Evolutionary conservation across 2,113 vertebrate genomes (phyloP).

Genomic region (Malurus alboscapulatus): DNA sequence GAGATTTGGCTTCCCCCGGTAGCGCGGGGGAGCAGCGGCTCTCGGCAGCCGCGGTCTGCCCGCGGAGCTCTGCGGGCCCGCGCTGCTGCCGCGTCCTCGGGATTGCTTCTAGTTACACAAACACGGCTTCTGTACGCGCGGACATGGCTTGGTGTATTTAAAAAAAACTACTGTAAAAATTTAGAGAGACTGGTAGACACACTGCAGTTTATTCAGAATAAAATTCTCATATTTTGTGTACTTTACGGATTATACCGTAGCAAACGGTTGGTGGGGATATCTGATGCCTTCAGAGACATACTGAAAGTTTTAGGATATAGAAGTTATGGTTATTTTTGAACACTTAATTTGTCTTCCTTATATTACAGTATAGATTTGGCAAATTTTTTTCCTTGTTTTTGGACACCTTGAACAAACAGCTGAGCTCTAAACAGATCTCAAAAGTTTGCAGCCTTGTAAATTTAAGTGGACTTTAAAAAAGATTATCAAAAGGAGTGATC

Average conservation of each 20-base stretch:
- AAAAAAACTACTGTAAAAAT: background rate
- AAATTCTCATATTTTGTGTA: fast-evolving
- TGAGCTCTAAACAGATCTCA: background rate
- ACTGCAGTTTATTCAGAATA: background rate
- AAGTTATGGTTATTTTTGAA: background rate
- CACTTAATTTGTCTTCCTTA: background rate
- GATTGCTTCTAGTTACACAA: fast-evolving
- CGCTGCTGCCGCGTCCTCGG: background rate
- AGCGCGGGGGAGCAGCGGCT: background rate
- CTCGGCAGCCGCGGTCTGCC: fast-evolving
- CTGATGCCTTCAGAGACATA: fast-evolving
- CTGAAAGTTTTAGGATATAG: background rate
- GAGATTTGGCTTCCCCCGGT: background rate
- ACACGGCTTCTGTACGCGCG: background rate
- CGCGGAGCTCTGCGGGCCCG: background rate
- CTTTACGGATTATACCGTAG: fast-evolving
- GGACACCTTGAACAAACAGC: background rate
- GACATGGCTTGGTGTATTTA: fast-evolving
- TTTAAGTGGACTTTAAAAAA: background rate
- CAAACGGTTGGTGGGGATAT: background rate
- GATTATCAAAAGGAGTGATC: background rate
- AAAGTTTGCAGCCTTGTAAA: background rate
- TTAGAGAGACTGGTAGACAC: background rate
- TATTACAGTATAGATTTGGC: background rate
- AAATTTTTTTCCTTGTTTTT: background rate